These are phyloP conservation scores for Myotis pilosus DNA, from an alignment of 2,797 vertebrate genomes.

Conservation along the genomic window DNA sequence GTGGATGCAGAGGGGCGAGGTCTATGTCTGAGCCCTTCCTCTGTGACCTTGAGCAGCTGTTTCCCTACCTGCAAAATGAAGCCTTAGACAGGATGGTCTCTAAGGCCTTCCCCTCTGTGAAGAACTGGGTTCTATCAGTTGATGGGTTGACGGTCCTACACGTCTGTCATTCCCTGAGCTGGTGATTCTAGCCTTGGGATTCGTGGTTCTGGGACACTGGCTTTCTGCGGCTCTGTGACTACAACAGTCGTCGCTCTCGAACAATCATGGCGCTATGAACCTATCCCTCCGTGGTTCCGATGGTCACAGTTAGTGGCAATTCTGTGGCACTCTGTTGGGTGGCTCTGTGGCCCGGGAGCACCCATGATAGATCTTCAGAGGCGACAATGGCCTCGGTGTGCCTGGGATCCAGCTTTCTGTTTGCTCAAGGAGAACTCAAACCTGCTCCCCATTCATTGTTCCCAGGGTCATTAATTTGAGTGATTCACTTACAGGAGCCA, in stretches of 20 bases:
- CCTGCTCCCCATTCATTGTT: constrained; percentile 20
- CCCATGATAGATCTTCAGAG: not conserved
- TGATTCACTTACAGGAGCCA: constrained; percentile 66
- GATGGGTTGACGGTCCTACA: not conserved
- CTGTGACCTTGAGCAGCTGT: not conserved
- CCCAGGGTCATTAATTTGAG: constrained; percentile 46
- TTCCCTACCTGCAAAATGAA: not conserved
- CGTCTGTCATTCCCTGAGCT: not conserved
- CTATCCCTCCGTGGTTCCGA: not conserved
- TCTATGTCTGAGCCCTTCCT: not conserved
- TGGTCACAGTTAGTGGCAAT: not conserved
- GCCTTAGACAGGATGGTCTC: not conserved
- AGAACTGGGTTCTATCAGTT: not conserved
- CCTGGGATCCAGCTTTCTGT: not conserved
- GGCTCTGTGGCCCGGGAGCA: not conserved
- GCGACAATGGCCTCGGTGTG: fast-evolving
- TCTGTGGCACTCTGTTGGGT: not conserved
- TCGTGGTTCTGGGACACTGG: not conserved
- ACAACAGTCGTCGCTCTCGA: not conserved
- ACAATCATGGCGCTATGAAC: not conserved
- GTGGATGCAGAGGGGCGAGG: fast-evolving
- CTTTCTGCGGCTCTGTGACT: not conserved
- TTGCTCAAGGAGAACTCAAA: not conserved
- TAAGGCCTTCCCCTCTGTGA: not conserved
- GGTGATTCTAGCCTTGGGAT: not conserved